These are phyloP conservation scores for Drosophila affinis DNA, from an alignment of 2,888 invertebrate genomes.

Conservation along the genomic window DNA sequence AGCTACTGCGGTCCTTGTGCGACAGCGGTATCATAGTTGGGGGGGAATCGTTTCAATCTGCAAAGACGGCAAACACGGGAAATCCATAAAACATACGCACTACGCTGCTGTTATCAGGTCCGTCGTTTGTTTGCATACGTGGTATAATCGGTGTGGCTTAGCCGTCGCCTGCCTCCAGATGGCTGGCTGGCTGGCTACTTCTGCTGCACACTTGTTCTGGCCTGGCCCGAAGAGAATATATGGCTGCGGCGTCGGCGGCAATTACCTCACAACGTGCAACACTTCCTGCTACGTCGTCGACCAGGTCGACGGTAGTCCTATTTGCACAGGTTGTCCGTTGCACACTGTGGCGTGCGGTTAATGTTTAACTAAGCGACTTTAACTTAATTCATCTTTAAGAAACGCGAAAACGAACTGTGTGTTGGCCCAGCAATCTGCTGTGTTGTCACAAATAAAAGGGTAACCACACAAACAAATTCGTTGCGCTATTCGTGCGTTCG, in stretches of 20 bases:
- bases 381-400: conserved; percentile 70
- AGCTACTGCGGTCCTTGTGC: conserved; percentile 90
- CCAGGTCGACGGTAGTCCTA: conserved; percentile 36
- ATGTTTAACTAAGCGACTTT: conserved; percentile 36
- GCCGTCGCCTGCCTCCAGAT: conserved; percentile 44
- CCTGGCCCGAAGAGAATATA: conserved; percentile 50
- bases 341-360: conserved; percentile 23
- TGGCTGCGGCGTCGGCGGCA: conserved; percentile 42
- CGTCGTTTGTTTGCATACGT: conserved; percentile 80
- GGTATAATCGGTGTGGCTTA: conserved; percentile 73
- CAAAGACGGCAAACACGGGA: background rate
- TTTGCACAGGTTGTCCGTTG: conserved; percentile 57
- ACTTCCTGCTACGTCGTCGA: conserved; percentile 51
- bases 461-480: conserved; percentile 63
- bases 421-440: conserved; percentile 53
- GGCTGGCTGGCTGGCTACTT: conserved; percentile 25
- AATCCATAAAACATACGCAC: conserved; percentile 13
- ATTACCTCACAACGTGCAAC: conserved; percentile 36
- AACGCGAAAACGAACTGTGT: conserved; percentile 33
- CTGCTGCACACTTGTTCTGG: conserved; percentile 27
- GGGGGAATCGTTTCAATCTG: background rate
- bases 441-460: conserved; percentile 70
- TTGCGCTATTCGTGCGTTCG: conserved; percentile 1
- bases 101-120: background rate
- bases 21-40: conserved; percentile 85